These are phyloP conservation scores for Drosophila paracracens DNA, from an alignment of 2,888 invertebrate genomes.

Conservation along the genomic window DNA sequence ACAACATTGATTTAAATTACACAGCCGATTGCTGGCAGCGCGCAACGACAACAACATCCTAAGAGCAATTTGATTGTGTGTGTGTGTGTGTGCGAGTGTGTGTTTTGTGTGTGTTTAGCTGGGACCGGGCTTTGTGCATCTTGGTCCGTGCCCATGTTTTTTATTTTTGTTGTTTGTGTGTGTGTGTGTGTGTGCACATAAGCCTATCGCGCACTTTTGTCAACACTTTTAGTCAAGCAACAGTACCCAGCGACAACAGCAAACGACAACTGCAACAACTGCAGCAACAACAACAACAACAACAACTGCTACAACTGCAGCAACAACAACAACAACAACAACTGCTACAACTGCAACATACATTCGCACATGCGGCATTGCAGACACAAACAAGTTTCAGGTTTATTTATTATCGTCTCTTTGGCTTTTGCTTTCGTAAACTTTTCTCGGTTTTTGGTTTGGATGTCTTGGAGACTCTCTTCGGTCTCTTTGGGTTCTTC, in stretches of 20 bases:
- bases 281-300: conserved; percentile 15
- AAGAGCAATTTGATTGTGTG: conserved; percentile 61
- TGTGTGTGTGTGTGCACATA: conserved; percentile 52
- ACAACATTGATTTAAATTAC: conserved; percentile 84
- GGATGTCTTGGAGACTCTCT: conserved; percentile 16
- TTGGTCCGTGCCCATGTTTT: conserved; percentile 44
- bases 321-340: conserved; percentile 36
- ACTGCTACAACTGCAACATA: conserved; percentile 30
- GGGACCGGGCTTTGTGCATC: conserved; percentile 51
- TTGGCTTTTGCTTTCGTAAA: conserved; percentile 50
- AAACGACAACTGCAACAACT: conserved; percentile 26
- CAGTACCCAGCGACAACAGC: conserved; percentile 36
- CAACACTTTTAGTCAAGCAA: conserved; percentile 79
- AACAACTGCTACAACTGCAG: conserved; percentile 14
- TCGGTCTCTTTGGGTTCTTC: conserved; percentile 14
- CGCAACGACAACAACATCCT: conserved; percentile 53
- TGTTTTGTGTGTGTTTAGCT: conserved; percentile 30
- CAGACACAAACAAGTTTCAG: conserved; percentile 72
- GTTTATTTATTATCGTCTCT: conserved; percentile 65
- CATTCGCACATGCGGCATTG: conserved; percentile 59
- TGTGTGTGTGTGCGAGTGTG: conserved; percentile 28
- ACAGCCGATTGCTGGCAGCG: conserved; percentile 76
- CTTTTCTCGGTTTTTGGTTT: conserved; percentile 54
- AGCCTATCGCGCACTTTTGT: conserved; percentile 81
- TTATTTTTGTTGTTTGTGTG: not conserved